These are phyloP conservation scores for Ianthella basta DNA, from an alignment of 37 sponge, comb jelly and placozoan genomes.

Conservation along the genomic window DNA sequence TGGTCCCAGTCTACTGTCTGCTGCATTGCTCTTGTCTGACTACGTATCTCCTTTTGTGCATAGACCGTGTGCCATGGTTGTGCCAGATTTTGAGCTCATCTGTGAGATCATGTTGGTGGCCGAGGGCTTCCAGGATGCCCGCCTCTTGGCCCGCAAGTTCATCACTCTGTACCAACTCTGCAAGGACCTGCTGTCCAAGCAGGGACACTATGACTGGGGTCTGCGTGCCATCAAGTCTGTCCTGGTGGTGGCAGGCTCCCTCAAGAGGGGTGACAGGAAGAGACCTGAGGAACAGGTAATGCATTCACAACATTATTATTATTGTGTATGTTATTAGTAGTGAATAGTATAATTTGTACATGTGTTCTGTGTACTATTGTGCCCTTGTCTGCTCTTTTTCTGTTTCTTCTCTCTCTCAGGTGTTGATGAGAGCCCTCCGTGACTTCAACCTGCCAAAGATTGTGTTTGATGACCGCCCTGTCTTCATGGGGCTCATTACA, in stretches of 20 bases:
- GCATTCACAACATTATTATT: neutral
- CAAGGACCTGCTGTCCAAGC: constrained; percentile 90
- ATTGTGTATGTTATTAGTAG: no score
- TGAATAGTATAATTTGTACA: no score
- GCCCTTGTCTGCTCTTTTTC: neutral
- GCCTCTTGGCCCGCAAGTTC: constrained; percentile 96
- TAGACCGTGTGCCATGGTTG: constrained; percentile 99
- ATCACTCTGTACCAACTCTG: constrained; percentile 99
- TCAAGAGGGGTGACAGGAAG: constrained; percentile 94
- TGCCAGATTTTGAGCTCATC: constrained; percentile 98
- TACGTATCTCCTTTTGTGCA: neutral
- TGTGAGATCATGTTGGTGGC: constrained; percentile 99
- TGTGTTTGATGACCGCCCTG: constrained; percentile 94
- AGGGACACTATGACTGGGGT: constrained; percentile 99
- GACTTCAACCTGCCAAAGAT: constrained; percentile 99
- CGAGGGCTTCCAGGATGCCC: constrained; percentile 96
- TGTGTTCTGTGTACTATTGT: neutral
- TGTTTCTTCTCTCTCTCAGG: constrained; percentile 20
- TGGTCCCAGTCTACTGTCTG: neutral
- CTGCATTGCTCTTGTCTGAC: neutral
- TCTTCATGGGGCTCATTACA: constrained; percentile 99
- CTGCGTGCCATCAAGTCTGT: constrained; percentile 99
- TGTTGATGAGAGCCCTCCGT: constrained; percentile 97
- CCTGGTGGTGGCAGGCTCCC: constrained; percentile 96
- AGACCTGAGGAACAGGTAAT: constrained; percentile 95